Evolutionary conservation across 2,797 vertebrate genomes (phyloP).

Genomic region (Syngnathus rostellatus): DNA sequence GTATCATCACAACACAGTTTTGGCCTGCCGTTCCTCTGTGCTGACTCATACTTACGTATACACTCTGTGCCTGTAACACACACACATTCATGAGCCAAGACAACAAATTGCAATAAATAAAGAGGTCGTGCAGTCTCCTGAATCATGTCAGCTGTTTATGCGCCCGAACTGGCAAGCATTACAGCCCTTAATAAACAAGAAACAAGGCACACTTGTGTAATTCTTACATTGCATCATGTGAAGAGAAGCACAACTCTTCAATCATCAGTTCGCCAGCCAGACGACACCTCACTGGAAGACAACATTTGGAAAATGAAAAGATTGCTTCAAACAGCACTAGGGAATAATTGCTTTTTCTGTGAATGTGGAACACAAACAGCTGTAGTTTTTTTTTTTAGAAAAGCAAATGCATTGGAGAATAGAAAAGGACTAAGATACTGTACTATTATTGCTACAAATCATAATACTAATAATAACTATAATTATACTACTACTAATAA

Average conservation of each 20-base stretch:
- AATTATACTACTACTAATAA: no score
- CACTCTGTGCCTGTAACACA: slow-evolving; percentile 18
- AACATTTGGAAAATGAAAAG: slow-evolving; percentile 26
- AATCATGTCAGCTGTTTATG: slow-evolving; percentile 39
- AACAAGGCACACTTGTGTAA: background rate
- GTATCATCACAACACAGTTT: slow-evolving; percentile 28
- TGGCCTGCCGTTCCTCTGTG: slow-evolving; percentile 17
- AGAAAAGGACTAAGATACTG: background rate
- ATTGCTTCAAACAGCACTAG: slow-evolving; percentile 25
- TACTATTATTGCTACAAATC: no score
- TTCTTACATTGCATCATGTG: slow-evolving; percentile 5
- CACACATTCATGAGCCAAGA: slow-evolving; percentile 34
- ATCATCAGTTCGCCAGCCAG: slow-evolving; percentile 14
- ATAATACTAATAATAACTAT: no score
- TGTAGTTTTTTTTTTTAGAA: no score
- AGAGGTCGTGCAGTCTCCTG: slow-evolving; percentile 37
- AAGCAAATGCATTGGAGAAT: background rate
- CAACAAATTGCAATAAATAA: slow-evolving; percentile 35
- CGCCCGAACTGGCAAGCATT: slow-evolving; percentile 17
- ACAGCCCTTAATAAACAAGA: slow-evolving; percentile 3
- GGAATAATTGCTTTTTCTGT: background rate
- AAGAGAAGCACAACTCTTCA: background rate
- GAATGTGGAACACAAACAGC: no score
- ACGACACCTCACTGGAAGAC: slow-evolving; percentile 22
- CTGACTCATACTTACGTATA: slow-evolving; percentile 51